Evolutionary conservation across 2,113 vertebrate species (phyloP), one percentile per base, ranked within the genome.

Genomic region (Microtus pennsylvanicus): DNA sequence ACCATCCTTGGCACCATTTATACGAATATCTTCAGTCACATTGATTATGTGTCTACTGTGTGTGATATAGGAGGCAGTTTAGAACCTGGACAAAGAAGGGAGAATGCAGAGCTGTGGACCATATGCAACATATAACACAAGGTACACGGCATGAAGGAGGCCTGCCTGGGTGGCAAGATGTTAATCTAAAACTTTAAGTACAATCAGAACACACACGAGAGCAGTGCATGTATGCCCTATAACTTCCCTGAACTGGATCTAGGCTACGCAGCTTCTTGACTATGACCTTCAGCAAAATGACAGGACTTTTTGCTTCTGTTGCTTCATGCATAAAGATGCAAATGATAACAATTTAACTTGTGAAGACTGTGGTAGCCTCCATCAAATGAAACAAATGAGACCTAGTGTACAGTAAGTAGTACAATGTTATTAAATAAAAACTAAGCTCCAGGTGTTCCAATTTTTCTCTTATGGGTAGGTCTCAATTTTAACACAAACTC

Each of bases 301-400:
- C 5, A 19, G n/a, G 22, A 89, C 19, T 92, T 69, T 2, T 78
- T 83, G 38, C 4, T 89, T 93, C 67, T 52, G 19, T 89, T 80
- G 85, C 35, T 88, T 75, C 6, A 45, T 63, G 7, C 19, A 13
- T 78, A 70, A 55, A 87, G 52, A 78, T 10, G 35, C 4, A 92
- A 92, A 95, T 74, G 22, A 70, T 50, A 95, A 72, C 81, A 58
- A 80, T 92, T 93, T 94, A 78, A 90, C 3, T 77, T 78, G 14
- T 2, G 11, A 63, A 85, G 24, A 87, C 26, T 76, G 28, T 11
- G 26, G 11, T 14, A 3, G 45, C 30, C 72, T 61, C 70, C 77
- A 52, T 63, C 14, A 21, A 55, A 6, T 77, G 74, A 93, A 95
- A 78, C 70, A 45, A 8, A 69, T 45, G 38, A n/a, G 2, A 9